Evolutionary conservation across 2,888 invertebrate species (phyloP).

Genomic region (Drosophila pseudotakahashii): DNA sequence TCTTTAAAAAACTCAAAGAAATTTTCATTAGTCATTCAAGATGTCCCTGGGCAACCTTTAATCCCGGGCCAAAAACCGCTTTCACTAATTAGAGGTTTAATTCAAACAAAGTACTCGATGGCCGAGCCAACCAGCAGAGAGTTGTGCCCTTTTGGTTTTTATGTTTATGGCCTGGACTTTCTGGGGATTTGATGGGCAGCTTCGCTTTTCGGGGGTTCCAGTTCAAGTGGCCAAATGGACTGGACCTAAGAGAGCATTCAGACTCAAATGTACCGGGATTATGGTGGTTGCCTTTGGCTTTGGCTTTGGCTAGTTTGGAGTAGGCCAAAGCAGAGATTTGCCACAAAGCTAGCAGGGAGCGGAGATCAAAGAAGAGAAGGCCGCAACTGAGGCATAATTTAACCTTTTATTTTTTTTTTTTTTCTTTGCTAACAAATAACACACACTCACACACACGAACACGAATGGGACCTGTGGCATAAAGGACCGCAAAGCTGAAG

Average conservation of each 20-base stretch:
- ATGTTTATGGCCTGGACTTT: conserved; percentile 45
- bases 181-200: conserved; percentile 37
- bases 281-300: conserved; percentile 23
- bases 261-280: conserved; percentile 51
- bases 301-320: conserved; percentile 34
- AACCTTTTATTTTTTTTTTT: conserved; percentile 28
- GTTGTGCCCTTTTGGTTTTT: conserved; percentile 43
- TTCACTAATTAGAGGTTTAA: conserved; percentile 45
- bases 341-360: conserved; percentile 11
- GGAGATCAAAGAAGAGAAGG: conserved; percentile 26
- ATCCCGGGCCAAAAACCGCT: conserved; percentile 37
- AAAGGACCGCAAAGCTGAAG: conserved; percentile 34
- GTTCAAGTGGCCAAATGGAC: conserved; percentile 42
- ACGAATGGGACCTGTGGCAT: conserved; percentile 7
- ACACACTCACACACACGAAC: background rate
- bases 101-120: conserved; percentile 41
- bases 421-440: conserved; percentile 17
- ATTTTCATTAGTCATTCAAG: conserved; percentile 40
- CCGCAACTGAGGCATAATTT: conserved; percentile 25
- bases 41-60: conserved; percentile 39
- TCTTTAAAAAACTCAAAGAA: conserved; percentile 38
- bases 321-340: conserved; percentile 25
- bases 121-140: conserved; percentile 4
- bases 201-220: conserved; percentile 21
- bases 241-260: conserved; percentile 58